phyloP scores from a whole-genome alignment of 2,113 vertebrate species.

The Poecile atricapillus region DNA sequence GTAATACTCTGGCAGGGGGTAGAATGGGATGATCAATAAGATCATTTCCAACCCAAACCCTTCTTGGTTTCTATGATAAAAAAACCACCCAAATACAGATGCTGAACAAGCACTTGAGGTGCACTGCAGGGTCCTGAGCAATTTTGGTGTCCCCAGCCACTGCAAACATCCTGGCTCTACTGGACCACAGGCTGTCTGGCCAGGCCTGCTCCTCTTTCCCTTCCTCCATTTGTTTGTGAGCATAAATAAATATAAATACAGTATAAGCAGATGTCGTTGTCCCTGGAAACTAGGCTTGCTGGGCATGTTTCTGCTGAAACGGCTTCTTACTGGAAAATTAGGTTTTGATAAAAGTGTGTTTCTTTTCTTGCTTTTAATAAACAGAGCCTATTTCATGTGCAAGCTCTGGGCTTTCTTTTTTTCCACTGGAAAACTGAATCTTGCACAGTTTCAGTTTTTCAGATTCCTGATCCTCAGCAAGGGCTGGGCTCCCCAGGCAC shows the following conservation, averaged over 20 bases:
- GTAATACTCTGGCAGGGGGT: not conserved
- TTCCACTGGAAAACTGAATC: not conserved
- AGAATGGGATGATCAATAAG: not conserved
- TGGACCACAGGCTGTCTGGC: not conserved
- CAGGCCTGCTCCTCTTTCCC: not conserved
- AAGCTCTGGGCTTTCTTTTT: not conserved
- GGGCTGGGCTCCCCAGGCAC: not conserved
- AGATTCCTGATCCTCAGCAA: not conserved
- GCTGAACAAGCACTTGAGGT: not conserved
- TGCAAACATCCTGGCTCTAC: fast-evolving
- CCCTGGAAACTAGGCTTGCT: conserved; percentile 15
- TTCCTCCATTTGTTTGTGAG: not conserved
- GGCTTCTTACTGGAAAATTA: conserved; percentile 22
- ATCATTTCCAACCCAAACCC: not conserved
- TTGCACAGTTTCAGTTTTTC: not conserved
- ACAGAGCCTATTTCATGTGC: not conserved
- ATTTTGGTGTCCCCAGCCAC: not conserved
- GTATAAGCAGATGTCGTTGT: not conserved
- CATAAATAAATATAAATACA: conserved; percentile 28
- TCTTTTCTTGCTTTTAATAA: conserved; percentile 25
- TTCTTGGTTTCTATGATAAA: not conserved
- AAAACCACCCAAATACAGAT: not conserved
- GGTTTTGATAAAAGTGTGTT: conserved; percentile 43
- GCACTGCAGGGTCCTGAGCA: not conserved
- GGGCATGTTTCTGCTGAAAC: not conserved